These are phyloP conservation scores for Gnathochromis pfefferi DNA, from an alignment of 2,113 vertebrate genomes.

Conservation along the genomic window DNA sequence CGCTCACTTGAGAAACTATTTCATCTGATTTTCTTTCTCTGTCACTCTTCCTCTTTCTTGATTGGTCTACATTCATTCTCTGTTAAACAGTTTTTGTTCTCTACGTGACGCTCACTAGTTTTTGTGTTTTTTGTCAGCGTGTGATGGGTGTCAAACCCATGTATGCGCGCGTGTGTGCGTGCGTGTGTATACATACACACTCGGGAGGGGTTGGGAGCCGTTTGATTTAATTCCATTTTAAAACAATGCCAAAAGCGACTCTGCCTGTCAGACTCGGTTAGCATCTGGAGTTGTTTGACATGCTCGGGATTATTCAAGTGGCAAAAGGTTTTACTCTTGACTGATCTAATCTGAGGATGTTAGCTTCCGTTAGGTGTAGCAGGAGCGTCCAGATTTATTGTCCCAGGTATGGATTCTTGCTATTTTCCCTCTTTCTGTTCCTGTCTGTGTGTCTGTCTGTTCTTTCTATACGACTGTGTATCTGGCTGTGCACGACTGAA, in stretches of 20 bases:
- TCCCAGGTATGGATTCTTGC: conserved; percentile 34
- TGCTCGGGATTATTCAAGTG: conserved; percentile 60
- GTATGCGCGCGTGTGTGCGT: background rate
- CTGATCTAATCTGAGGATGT: conserved; percentile 42
- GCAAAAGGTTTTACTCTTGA: conserved; percentile 57
- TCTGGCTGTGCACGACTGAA: background rate
- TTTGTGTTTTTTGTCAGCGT: background rate
- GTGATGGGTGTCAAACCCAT: background rate
- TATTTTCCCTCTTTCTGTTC: background rate
- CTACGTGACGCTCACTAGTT: background rate
- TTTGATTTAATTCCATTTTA: conserved; percentile 56
- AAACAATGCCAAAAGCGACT: conserved; percentile 64
- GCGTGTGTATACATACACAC: background rate
- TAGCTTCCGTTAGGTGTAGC: conserved; percentile 21
- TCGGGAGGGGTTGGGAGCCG: conserved; percentile 2
- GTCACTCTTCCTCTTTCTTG: background rate
- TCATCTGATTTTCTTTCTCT: background rate
- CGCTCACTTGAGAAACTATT: background rate
- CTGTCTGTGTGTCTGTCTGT: background rate
- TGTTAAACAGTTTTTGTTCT: background rate
- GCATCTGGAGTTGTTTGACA: conserved; percentile 58
- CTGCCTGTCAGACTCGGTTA: conserved; percentile 55
- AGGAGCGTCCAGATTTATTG: conserved; percentile 23
- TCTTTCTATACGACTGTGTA: background rate
- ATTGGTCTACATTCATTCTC: background rate